Evolutionary conservation across 2,797 vertebrate genomes (phyloP).

Genomic region (Tauraco hartlaubi): DNA sequence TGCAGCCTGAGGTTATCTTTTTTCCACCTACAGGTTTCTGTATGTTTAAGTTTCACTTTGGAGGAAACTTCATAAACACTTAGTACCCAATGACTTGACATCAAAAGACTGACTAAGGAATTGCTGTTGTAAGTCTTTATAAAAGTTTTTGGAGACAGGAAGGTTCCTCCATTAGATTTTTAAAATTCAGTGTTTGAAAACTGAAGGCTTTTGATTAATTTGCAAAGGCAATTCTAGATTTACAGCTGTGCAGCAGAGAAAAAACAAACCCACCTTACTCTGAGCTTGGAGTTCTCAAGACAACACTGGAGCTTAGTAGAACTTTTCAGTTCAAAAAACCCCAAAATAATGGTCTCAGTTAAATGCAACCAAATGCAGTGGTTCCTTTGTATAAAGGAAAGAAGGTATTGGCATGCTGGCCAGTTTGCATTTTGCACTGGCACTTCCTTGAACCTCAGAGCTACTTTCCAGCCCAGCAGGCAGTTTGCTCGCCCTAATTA

Average conservation of each 20-base stretch:
- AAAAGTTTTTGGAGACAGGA: not conserved
- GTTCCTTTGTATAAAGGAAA: not conserved
- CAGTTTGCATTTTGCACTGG: conserved; percentile 27
- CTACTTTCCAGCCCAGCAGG: conserved; percentile 52
- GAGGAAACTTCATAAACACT: not conserved
- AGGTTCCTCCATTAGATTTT: not conserved
- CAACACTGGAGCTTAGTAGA: not conserved
- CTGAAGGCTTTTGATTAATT: not conserved
- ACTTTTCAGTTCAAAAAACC: not conserved
- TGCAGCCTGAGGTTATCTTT: not conserved
- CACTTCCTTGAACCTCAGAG: conserved; percentile 48
- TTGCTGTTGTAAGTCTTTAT: not conserved
- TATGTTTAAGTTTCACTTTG: not conserved
- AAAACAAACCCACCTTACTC: not conserved
- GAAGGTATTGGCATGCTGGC: not conserved
- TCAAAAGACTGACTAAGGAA: not conserved
- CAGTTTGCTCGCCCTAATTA: conserved; percentile 68
- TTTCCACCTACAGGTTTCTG: not conserved
- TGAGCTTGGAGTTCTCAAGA: not conserved
- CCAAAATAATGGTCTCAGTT: not conserved
- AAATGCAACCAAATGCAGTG: not conserved
- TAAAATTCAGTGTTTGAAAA: not conserved
- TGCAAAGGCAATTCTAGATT: not conserved
- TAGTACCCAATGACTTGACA: not conserved
- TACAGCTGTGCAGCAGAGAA: not conserved